phyloP scores from a whole-genome alignment of 2,888 invertebrate genomes.

The Glyphotaelius pellucidus region DNA sequence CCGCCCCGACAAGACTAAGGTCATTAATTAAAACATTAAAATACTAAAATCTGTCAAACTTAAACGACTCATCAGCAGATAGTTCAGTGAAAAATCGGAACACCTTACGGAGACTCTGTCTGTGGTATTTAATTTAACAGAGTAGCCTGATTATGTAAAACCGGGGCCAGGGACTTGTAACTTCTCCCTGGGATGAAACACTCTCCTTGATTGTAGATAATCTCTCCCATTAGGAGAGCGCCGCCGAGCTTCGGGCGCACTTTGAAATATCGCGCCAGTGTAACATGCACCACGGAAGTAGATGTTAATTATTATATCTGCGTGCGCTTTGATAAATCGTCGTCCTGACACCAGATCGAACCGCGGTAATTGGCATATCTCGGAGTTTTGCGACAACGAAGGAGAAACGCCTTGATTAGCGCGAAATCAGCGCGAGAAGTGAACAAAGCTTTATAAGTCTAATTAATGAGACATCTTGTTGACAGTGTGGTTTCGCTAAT shows the following conservation, averaged over 20 bases:
- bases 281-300: conserved; percentile 12
- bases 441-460: background rate
- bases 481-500: background rate
- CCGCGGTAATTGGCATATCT: conserved; percentile 62
- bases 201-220: conserved; percentile 42
- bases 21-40: no score
- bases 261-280: background rate
- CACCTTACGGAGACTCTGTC: background rate
- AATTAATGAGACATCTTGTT: background rate
- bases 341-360: conserved; percentile 64
- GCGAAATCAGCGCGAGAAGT: background rate
- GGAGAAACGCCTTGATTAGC: background rate
- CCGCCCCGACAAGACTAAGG: no score
- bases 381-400: conserved; percentile 40
- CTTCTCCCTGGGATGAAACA: conserved; percentile 39
- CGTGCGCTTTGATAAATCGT: conserved; percentile 61
- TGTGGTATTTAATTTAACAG: background rate
- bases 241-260: background rate
- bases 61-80: no score
- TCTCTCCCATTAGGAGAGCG: conserved; percentile 9
- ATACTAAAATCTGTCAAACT: no score
- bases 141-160: background rate
- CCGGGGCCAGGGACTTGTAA: background rate
- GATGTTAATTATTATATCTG: conserved; percentile 62
- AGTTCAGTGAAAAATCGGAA: background rate